These are phyloP conservation scores for Gasteruption jaculator DNA, from an alignment of 2,888 invertebrate genomes.

Conservation along the genomic window DNA sequence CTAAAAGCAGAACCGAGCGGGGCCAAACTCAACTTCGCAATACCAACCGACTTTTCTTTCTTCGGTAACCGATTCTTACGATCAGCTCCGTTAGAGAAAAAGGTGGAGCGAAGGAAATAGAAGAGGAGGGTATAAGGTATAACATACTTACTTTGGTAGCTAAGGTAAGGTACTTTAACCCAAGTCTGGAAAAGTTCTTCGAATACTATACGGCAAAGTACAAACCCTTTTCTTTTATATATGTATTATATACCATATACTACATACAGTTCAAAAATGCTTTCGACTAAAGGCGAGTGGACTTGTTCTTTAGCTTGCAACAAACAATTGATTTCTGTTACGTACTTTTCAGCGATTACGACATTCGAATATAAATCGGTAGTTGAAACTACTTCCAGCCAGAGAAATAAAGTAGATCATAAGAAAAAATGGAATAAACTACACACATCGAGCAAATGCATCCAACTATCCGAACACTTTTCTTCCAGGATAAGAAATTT, in stretches of 20 bases:
- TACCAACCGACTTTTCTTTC: slow-evolving; percentile 28
- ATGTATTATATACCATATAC: no score
- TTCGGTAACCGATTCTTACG: slow-evolving; percentile 36
- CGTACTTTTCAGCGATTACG: slow-evolving; percentile 33
- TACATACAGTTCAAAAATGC: no score
- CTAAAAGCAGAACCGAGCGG: slow-evolving; percentile 29
- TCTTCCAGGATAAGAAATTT: no score
- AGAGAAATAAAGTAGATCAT: not conserved
- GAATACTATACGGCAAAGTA: no score
- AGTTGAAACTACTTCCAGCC: slow-evolving; percentile 5
- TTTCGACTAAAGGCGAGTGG: slow-evolving; percentile 18
- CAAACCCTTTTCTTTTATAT: no score
- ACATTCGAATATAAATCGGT: slow-evolving; percentile 33
- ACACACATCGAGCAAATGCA: no score
- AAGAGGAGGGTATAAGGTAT: slow-evolving; percentile 7
- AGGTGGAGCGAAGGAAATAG: slow-evolving; percentile 6
- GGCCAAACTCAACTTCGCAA: slow-evolving; percentile 19
- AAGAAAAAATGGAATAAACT: slow-evolving; percentile 1
- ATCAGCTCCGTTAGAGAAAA: slow-evolving; percentile 34
- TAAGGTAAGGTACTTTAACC: slow-evolving; percentile 34
- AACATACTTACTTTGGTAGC: no score
- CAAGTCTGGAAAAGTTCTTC: slow-evolving; percentile 37
- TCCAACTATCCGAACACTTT: no score
- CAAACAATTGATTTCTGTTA: slow-evolving; percentile 33
- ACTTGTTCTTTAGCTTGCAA: no score